A percentile compares a stretch with the other conserved stretches of the same genome.
Evolutionary conservation across 2,888 invertebrate species (phyloP).

Genomic region (Lysandra bellargus): DNA sequence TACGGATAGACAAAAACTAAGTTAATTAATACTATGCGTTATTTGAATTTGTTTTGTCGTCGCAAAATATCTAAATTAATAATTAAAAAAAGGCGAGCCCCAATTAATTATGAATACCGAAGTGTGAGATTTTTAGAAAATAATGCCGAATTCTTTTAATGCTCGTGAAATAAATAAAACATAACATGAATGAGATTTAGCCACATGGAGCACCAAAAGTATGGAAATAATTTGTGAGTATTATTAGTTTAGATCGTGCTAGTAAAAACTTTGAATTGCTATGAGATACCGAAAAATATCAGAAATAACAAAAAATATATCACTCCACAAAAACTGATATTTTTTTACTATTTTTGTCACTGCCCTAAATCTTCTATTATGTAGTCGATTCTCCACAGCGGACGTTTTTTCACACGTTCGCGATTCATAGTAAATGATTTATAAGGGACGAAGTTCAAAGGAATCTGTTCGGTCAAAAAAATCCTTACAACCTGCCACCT

Average conservation of each 20-base stretch:
- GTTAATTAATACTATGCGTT: not conserved
- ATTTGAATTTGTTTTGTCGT: not conserved
- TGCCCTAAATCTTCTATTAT: conserved; percentile 21
- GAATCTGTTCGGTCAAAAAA: not conserved
- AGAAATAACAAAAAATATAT: not conserved
- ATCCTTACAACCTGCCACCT: not conserved
- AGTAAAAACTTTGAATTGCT: not conserved
- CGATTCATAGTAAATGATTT: conserved; percentile 16
- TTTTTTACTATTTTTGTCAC: conserved; percentile 4
- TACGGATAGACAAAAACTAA: not conserved
- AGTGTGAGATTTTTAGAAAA: too few relatives aligned
- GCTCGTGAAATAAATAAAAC: too few relatives aligned
- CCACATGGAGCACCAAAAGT: too few relatives aligned
- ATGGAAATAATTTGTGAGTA: not conserved
- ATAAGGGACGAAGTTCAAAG: conserved; percentile 10
- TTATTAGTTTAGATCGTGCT: not conserved
- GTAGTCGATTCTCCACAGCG: not conserved
- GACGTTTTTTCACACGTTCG: conserved; percentile 9
- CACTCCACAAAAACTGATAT: not conserved
- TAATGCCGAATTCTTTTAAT: too few relatives aligned
- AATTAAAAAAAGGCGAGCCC: too few relatives aligned
- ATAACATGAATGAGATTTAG: too few relatives aligned
- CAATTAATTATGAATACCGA: not conserved
- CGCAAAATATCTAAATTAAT: not conserved
- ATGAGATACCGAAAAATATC: not conserved